Evolutionary conservation across 1,140 invertebrate species (phyloP).

Genomic region (Acyrthosiphon pisum): DNA sequence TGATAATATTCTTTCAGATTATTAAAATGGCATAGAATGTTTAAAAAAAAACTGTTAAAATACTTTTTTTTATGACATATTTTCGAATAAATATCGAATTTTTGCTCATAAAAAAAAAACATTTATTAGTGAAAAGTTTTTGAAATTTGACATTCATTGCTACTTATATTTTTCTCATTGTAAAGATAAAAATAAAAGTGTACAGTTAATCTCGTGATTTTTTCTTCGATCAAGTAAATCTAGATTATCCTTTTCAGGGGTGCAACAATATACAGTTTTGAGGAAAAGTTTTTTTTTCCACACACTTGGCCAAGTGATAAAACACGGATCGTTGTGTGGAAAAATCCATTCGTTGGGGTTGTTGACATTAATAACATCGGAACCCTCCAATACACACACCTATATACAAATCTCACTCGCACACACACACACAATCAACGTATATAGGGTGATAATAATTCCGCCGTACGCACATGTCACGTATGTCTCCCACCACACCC

Average conservation of each 20-base stretch:
- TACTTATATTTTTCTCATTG: neutral
- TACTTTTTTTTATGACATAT: slow-evolving; percentile 22
- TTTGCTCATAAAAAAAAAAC: slow-evolving; percentile 5
- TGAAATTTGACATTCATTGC: slow-evolving; percentile 2
- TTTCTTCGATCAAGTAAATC: slow-evolving; percentile 36
- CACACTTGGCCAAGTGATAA: slow-evolving; percentile 22
- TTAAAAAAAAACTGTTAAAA: neutral
- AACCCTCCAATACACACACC: slow-evolving; percentile 7
- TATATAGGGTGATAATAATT: slow-evolving; percentile 50
- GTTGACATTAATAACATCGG: slow-evolving; percentile 55
- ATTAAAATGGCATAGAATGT: neutral
- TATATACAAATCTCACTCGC: neutral
- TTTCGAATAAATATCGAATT: slow-evolving; percentile 37
- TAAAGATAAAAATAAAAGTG: slow-evolving; percentile 31
- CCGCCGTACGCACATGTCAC: slow-evolving; percentile 40
- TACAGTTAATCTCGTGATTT: neutral
- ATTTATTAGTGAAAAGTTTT: slow-evolving; percentile 33
- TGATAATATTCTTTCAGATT: neutral
- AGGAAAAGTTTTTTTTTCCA: slow-evolving; percentile 35
- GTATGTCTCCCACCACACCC: slow-evolving; percentile 10
- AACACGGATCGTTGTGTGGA: slow-evolving; percentile 38
- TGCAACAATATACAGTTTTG: neutral
- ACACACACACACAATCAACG: neutral
- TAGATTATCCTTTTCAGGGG: slow-evolving; percentile 35
- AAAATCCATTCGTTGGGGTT: slow-evolving; percentile 53